Conservation (phyloP, 2,113 vertebrate genomes). For the Oreochromis niloticus region DNA sequence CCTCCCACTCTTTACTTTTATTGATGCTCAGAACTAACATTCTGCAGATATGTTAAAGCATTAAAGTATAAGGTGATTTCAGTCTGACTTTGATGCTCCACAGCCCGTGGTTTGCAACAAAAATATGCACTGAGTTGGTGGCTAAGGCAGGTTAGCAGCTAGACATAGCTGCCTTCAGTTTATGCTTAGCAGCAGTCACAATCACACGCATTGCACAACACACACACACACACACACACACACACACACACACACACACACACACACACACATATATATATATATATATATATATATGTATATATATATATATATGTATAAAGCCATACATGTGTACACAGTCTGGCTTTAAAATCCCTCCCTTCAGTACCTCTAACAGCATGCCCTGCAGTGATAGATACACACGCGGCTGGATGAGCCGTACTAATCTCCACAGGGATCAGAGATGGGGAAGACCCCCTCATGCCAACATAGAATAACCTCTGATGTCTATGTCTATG, state of each 20-base stretch:
- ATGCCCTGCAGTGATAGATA: constrained; percentile 24
- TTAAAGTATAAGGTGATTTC: not conserved
- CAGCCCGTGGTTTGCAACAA: not conserved
- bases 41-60: not conserved
- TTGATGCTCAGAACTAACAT: not conserved
- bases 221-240: too few relatives aligned
- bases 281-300: not conserved
- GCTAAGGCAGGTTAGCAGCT: not conserved
- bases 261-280: too few relatives aligned
- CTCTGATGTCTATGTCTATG: not conserved
- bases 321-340: not conserved
- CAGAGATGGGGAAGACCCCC: constrained; percentile 32
- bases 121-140: not conserved
- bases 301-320: not conserved
- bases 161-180: not conserved
- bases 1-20: constrained; percentile 6
- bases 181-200: not conserved
- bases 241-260: too few relatives aligned
- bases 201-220: not conserved
- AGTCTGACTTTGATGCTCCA: not conserved
- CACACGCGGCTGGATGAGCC: constrained; percentile 29
- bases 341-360: constrained; percentile 4
- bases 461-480: not conserved
- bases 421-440: constrained; percentile 21
- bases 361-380: not conserved